phyloP scores from a whole-genome alignment of 2,113 vertebrate species.

The Prinia subflava region DNA sequence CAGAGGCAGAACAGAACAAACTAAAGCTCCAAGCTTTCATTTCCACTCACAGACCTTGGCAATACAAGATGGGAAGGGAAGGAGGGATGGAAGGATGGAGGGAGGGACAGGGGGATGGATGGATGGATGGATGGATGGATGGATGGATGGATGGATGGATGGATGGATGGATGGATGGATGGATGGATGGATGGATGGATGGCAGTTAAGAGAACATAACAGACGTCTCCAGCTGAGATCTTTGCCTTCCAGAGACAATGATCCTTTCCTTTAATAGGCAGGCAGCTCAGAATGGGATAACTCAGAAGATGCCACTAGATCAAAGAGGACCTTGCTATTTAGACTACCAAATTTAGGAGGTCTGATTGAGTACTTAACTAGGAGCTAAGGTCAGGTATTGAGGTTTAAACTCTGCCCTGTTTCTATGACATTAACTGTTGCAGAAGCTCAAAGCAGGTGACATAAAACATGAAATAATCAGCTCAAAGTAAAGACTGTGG shows the following conservation, averaged over 20 bases:
- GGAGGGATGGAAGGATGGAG: neutral
- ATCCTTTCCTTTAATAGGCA: neutral
- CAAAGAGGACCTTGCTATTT: neutral
- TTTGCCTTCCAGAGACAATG: neutral
- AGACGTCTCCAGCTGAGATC: neutral
- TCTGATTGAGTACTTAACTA: neutral
- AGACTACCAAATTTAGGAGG: neutral
- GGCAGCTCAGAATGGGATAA: neutral
- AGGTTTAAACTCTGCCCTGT: neutral
- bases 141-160: neutral
- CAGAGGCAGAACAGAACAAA: neutral
- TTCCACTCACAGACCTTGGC: neutral
- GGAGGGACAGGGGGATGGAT: neutral
- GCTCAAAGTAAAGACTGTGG: neutral
- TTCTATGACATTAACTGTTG: neutral
- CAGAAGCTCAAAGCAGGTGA: neutral
- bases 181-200: neutral
- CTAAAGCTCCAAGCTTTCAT: neutral
- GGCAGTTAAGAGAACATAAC: neutral
- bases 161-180: fast-evolving
- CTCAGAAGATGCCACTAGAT: neutral
- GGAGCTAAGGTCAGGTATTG: neutral
- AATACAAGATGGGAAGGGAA: neutral
- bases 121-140: no score
- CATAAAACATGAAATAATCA: neutral